phyloP scores from a whole-genome alignment of 2,113 vertebrate genomes.

The Cnemophilus loriae region DNA sequence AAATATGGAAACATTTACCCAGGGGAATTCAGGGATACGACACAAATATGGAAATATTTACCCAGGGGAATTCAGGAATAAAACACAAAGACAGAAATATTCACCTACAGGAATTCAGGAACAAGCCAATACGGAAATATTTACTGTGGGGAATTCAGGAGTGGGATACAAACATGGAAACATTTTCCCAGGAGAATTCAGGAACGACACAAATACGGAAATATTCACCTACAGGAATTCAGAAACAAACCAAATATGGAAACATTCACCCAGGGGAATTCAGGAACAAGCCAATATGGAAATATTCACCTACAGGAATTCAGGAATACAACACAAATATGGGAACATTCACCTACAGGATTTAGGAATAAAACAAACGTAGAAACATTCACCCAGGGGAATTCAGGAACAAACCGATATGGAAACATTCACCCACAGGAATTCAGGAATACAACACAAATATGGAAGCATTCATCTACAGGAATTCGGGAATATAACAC shows the following conservation, averaged over 20 bases:
- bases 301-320: accelerated
- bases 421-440: accelerated
- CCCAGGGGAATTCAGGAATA: not conserved
- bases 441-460: not conserved
- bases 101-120: not conserved
- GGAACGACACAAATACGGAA: not conserved
- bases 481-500: not conserved
- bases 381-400: accelerated
- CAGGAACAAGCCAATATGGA: accelerated
- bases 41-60: not conserved
- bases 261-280: accelerated
- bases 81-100: not conserved
- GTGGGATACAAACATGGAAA: not conserved
- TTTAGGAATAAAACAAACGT: not conserved
- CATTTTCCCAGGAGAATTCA: accelerated
- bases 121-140: not conserved
- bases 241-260: too few species aligned
- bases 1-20: accelerated
- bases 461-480: not conserved
- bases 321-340: accelerated
- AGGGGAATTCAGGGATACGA: not conserved
- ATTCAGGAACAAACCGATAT: accelerated
- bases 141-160: not conserved
- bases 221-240: not conserved
- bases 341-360: accelerated